These are phyloP conservation scores for Archaeoteleia sp. DNA, from an alignment of 2,888 invertebrate species.

Conservation along the genomic window DNA sequence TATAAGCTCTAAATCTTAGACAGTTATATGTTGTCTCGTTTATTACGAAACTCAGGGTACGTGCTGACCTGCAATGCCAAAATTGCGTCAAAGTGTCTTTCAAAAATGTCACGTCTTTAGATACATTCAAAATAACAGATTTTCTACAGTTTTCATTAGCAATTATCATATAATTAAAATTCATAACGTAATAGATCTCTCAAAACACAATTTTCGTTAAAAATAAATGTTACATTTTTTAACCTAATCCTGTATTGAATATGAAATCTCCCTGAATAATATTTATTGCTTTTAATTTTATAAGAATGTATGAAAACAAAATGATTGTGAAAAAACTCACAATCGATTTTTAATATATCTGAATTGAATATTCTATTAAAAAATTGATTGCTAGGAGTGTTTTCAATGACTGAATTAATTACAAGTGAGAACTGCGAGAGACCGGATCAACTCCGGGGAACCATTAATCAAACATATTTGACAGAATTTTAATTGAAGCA, in stretches of 20 bases:
- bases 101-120: neutral
- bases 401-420: slow-evolving; percentile 26
- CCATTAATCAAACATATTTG: slow-evolving; percentile 35
- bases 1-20: slow-evolving; percentile 26
- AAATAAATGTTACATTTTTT: too few relatives aligned
- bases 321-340: too few relatives aligned
- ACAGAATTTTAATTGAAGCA: slow-evolving; percentile 41
- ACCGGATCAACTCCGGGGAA: slow-evolving; percentile 15
- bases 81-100: slow-evolving; percentile 2
- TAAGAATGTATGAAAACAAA: too few relatives aligned
- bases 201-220: too few relatives aligned
- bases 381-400: slow-evolving; percentile 23
- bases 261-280: too few relatives aligned
- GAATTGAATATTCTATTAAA: slow-evolving; percentile 11
- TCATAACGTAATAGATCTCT: too few relatives aligned
- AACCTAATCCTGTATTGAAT: too few relatives aligned
- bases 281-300: too few relatives aligned
- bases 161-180: too few relatives aligned
- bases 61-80: slow-evolving; percentile 5
- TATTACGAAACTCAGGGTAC: slow-evolving; percentile 12
- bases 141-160: too few relatives aligned
- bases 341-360: neutral
- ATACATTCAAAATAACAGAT: too few relatives aligned
- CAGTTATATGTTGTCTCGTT: slow-evolving; percentile 22
- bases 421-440: slow-evolving; percentile 15